Conservation (phyloP, 2,888 invertebrate species). For the Candidula unifasciata region DNA sequence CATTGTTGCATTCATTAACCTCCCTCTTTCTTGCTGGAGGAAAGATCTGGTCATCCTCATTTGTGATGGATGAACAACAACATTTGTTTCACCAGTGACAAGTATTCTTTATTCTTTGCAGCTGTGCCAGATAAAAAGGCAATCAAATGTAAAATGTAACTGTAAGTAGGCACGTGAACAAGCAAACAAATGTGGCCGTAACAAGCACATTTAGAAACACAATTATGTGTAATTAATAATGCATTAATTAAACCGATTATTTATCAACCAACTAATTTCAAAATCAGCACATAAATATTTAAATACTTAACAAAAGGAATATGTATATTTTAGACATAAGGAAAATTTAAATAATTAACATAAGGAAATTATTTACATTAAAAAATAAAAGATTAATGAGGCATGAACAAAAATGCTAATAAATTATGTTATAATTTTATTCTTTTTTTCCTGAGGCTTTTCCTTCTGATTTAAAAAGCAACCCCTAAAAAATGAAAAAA, state of each 20-base stretch:
- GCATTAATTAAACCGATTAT: not conserved
- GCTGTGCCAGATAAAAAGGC: not conserved
- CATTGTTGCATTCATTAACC: too few relatives aligned
- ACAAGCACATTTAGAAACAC: not conserved
- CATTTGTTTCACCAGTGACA: too few relatives aligned
- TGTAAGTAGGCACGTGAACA: not conserved
- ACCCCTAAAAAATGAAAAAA: too few relatives aligned
- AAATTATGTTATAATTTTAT: constrained; percentile 39
- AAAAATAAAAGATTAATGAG: constrained; percentile 22
- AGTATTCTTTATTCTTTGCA: too few relatives aligned
- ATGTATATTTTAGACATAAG: too few relatives aligned
- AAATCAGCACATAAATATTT: not conserved
- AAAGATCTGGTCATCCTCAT: too few relatives aligned
- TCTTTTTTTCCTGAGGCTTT: constrained; percentile 14
- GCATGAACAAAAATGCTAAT: constrained; percentile 15
- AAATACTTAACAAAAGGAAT: too few relatives aligned
- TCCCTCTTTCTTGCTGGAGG: too few relatives aligned
- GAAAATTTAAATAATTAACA: not conserved
- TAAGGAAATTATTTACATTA: not conserved
- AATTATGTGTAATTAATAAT: constrained; percentile 11
- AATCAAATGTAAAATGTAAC: constrained; percentile 9
- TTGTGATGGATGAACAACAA: too few relatives aligned
- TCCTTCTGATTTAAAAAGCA: not conserved
- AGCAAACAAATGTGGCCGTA: not conserved
- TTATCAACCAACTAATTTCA: not conserved